A percentile compares a stretch with the other conserved stretches of the same genome.
Evolutionary conservation across 2,113 vertebrate genomes (phyloP).

Genomic region (Pseudorhombus dupliciocellatus): DNA sequence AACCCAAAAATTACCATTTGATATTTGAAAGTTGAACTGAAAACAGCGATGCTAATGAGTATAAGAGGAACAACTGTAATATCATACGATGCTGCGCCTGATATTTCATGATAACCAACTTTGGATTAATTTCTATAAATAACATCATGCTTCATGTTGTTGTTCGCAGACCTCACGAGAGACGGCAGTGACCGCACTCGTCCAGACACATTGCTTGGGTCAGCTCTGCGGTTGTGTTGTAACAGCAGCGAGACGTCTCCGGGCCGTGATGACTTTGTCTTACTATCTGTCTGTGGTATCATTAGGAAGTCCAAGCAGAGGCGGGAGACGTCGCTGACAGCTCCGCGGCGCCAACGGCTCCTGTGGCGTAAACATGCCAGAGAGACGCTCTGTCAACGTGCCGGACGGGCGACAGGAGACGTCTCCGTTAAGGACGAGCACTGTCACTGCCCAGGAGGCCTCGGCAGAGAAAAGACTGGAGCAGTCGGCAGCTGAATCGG

Average conservation of each 20-base stretch:
- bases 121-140: too few relatives aligned
- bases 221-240: slow-evolving; percentile 7
- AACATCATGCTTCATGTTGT: background rate
- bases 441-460: slow-evolving; percentile 33
- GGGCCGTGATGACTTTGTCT: background rate
- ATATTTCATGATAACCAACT: too few relatives aligned
- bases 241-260: too few relatives aligned
- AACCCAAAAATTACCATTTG: too few relatives aligned
- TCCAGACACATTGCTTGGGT: slow-evolving; percentile 25
- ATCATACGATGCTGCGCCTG: too few relatives aligned
- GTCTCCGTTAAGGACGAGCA: slow-evolving; percentile 44
- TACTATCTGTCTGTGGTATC: background rate
- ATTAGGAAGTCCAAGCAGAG: slow-evolving; percentile 39
- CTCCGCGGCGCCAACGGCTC: slow-evolving; percentile 42
- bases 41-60: too few relatives aligned
- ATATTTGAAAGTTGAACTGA: too few relatives aligned
- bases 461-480: background rate
- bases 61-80: too few relatives aligned
- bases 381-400: slow-evolving; percentile 29
- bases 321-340: slow-evolving; percentile 45
- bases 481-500: slow-evolving; percentile 17
- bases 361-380: slow-evolving; percentile 58
- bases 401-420: slow-evolving; percentile 26
- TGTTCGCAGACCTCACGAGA: background rate
- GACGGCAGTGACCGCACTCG: slow-evolving; percentile 12